Conservation (phyloP, 1,140 invertebrate species). For the Dolichoris vasculosae region DNA sequence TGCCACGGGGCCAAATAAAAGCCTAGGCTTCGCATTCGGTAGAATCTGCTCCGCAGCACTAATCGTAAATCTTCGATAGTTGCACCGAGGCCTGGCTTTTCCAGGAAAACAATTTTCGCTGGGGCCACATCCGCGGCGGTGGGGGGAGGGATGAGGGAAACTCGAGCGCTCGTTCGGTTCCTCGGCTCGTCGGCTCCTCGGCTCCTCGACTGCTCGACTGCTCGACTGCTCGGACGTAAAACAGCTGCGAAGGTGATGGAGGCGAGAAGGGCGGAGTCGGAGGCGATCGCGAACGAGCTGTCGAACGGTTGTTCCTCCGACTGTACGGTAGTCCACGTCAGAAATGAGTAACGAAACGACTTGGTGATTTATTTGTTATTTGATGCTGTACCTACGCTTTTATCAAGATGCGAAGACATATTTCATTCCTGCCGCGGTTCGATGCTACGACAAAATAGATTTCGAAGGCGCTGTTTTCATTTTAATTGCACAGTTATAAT, state of each 20-base stretch:
- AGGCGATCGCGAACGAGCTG: conserved; percentile 42
- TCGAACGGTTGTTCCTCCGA: conserved; percentile 41
- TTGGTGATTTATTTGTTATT: conserved; percentile 32
- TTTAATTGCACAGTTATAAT: not conserved
- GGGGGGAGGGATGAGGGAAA: conserved; percentile 31
- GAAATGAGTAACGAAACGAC: conserved; percentile 18
- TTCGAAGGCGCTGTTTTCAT: not conserved
- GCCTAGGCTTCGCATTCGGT: not conserved
- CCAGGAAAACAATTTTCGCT: conserved; percentile 66
- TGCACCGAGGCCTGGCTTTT: conserved; percentile 61
- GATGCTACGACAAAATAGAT: not conserved
- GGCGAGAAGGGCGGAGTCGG: conserved; percentile 16
- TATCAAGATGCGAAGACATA: not conserved
- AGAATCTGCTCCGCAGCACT: conserved; percentile 44
- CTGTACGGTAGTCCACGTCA: conserved; percentile 31
- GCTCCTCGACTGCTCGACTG: no score
- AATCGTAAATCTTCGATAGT: conserved; percentile 56
- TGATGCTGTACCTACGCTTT: not conserved
- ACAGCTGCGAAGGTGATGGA: conserved; percentile 17
- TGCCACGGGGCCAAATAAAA: not conserved
- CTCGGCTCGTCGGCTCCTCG: no score
- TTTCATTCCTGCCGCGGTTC: not conserved
- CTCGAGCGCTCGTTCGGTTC: not conserved
- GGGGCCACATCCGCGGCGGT: not conserved
- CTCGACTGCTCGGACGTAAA: not conserved